phyloP scores from a whole-genome alignment of 2,797 vertebrate species.

The Cottoperca gobio region DNA sequence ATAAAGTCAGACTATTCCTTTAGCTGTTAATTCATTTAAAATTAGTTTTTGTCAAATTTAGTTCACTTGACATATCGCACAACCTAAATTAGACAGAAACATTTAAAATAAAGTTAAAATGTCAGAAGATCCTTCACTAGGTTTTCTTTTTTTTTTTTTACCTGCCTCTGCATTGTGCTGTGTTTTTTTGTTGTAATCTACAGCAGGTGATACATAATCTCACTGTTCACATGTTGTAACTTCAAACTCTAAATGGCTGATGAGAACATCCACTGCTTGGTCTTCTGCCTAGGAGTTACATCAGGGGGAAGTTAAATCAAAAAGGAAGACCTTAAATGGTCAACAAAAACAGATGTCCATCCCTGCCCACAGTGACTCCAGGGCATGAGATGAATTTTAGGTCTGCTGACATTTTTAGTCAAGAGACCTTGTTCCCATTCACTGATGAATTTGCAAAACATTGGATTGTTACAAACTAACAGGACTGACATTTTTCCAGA shows the following conservation, averaged over 20 bases:
- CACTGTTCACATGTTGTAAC: conserved; percentile 52
- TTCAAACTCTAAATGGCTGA: conserved; percentile 48
- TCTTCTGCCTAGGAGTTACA: conserved; percentile 49
- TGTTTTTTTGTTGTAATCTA: conserved; percentile 1
- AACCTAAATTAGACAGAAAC: neutral
- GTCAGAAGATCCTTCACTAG: neutral
- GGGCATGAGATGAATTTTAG: conserved; percentile 36
- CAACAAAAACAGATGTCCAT: conserved; percentile 44
- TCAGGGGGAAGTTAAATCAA: conserved; percentile 38
- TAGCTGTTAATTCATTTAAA: conserved; percentile 5
- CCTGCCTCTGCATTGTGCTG: neutral
- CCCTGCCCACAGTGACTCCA: conserved; percentile 27
- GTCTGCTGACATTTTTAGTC: conserved; percentile 31
- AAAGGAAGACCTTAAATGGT: conserved; percentile 58
- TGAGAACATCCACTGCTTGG: conserved; percentile 30
- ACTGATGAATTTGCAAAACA: conserved; percentile 58
- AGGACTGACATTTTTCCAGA: conserved; percentile 56
- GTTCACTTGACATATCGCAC: neutral
- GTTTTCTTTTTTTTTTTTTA: neutral
- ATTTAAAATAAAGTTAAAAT: neutral
- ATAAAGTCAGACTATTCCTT: neutral
- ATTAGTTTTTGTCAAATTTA: neutral
- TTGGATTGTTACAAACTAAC: conserved; percentile 60
- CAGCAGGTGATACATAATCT: neutral
- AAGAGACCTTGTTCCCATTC: conserved; percentile 45